These are phyloP conservation scores for Pseudachorutes palmiensis DNA, from an alignment of 1,140 invertebrate species.

Conservation along the genomic window DNA sequence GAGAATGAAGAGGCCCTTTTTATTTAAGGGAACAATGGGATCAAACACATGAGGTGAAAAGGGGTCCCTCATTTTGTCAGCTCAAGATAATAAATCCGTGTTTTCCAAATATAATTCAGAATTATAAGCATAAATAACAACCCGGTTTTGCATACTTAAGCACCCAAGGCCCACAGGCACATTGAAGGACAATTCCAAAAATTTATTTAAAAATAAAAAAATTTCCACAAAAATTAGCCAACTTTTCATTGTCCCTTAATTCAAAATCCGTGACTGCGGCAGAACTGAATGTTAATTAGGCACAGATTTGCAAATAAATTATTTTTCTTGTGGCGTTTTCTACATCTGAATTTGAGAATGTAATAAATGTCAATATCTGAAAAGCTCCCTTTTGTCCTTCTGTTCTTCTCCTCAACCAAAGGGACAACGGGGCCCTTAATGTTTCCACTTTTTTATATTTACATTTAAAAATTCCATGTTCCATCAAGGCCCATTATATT, in stretches of 20 bases:
- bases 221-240: neutral
- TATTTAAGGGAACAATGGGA: neutral
- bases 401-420: neutral
- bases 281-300: too few relatives aligned
- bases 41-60: neutral
- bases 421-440: too few relatives aligned
- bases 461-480: neutral
- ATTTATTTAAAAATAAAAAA: neutral
- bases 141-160: neutral
- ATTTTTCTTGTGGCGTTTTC: neutral
- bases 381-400: too few relatives aligned
- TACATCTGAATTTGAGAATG: neutral
- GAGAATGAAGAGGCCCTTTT: neutral
- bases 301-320: neutral
- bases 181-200: neutral
- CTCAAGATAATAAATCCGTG: neutral
- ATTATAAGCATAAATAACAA: neutral
- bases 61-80: neutral
- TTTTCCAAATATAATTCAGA: neutral
- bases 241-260: neutral
- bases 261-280: too few relatives aligned
- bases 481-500: neutral
- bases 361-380: too few relatives aligned
- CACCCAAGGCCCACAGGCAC: neutral
- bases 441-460: neutral